Evolutionary conservation across 2,113 vertebrate genomes (phyloP), one percentile per base, ranked within the genome.

Genomic region (Aspidoscelis tigris): DNA sequence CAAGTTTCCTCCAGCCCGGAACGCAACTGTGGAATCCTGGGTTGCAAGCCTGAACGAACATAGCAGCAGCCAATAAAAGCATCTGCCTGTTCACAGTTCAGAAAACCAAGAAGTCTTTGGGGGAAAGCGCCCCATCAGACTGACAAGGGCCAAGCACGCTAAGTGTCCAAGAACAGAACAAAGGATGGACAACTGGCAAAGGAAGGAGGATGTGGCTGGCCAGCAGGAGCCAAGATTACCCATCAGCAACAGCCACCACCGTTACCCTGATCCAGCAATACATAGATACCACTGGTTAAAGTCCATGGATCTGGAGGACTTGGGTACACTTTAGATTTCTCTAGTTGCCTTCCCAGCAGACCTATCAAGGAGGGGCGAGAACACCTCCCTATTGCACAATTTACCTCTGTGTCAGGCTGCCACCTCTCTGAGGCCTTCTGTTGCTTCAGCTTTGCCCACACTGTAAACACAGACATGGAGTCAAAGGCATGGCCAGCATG

Each of bases 351-450:
- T 7, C 22, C 69, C 12, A 39, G 20, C 77, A 24, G 39, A 16
- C 2, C 8, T 7, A 18, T 58, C 26, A 4, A 65, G 47, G 41
- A 68, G 66, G 10, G 22, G 47, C 26, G 58, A 33, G 47, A 47
- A n/a, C 5, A 22, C 16, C n/a, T 9, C 4, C 1, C 65, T 68
- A 18, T 16, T 61, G 16, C 18, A 16, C 44, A 26, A 70, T 97
- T 94, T 83, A 99, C 99, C 97, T 99, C 99, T 61, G 99, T 99
- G 92, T 99, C 99, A 0, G 99, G 99, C 95, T 99, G 98, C 99
- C 99, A 99, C 21, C 98, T 94, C 93, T 99, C 99, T 0, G 95
- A 97, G 0, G 98, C 97, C 93, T 99, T 99, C 96, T 99, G 98
- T 61, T 97, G 97, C 92, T 99, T 99, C 94, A 99, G 96, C 91